These are phyloP conservation scores for Polypterus bichir DNA, from an alignment of 2,113 vertebrate genomes.

Conservation along the genomic window DNA sequence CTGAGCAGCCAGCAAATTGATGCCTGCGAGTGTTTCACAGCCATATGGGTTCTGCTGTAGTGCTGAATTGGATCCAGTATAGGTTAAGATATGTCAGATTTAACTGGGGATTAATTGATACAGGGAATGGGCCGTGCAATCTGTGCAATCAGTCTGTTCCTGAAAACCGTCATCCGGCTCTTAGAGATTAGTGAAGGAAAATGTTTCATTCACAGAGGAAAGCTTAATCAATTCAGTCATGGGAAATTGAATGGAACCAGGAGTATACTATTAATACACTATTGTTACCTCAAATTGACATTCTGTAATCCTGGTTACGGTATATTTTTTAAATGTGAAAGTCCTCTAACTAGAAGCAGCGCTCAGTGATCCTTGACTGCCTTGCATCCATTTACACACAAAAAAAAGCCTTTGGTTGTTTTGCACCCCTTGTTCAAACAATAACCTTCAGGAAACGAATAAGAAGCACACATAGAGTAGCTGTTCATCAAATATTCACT, in stretches of 20 bases:
- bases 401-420: no score
- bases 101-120: slow-evolving; percentile 84
- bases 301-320: slow-evolving; percentile 23
- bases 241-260: neutral
- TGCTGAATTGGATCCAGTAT: slow-evolving; percentile 64
- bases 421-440: no score
- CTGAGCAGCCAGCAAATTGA: slow-evolving; percentile 62
- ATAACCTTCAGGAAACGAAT: no score
- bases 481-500: no score
- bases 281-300: slow-evolving; percentile 25
- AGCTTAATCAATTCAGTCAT: neutral
- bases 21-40: slow-evolving; percentile 63
- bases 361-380: no score
- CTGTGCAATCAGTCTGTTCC: slow-evolving; percentile 33
- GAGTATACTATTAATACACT: slow-evolving; percentile 9
- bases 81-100: slow-evolving; percentile 81
- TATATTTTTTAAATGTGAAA: slow-evolving; percentile 18
- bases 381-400: no score
- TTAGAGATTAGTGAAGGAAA: slow-evolving; percentile 1
- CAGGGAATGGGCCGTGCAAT: slow-evolving; percentile 56
- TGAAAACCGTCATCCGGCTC: slow-evolving; percentile 1
- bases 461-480: no score
- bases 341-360: no score
- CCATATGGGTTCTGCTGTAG: slow-evolving; percentile 77
- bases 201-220: slow-evolving; percentile 1